Evolutionary conservation across 2,888 invertebrate species (phyloP).

Genomic region (Lepetodrilus schrolli): DNA sequence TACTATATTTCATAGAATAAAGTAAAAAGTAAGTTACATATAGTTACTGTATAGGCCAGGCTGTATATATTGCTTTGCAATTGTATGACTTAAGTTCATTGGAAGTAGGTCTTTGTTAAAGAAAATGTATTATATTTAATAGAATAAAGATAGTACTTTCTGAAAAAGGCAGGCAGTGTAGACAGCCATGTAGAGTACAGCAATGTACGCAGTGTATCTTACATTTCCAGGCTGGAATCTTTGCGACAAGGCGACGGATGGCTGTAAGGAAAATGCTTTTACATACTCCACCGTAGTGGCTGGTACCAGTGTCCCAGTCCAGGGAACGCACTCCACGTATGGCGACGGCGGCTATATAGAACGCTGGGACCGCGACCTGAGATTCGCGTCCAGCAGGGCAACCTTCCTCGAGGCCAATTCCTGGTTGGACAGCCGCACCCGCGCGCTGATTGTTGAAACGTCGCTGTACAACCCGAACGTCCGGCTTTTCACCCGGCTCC

Average conservation of each 20-base stretch:
- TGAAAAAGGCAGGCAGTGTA: too few species aligned
- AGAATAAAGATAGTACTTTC: too few species aligned
- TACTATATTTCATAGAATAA: too few species aligned
- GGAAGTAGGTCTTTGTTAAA: too few species aligned
- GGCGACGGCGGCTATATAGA: conserved; percentile 40
- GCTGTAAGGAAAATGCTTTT: neutral
- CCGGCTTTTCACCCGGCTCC: conserved; percentile 36
- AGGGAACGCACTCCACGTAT: conserved; percentile 33
- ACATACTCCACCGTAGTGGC: neutral
- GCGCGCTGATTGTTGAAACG: conserved; percentile 43
- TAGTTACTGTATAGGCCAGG: too few species aligned
- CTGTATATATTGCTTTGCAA: too few species aligned
- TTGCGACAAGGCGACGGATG: neutral
- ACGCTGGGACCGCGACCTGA: conserved; percentile 33
- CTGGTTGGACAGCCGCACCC: conserved; percentile 48
- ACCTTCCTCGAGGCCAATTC: conserved; percentile 20
- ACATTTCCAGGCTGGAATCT: neutral
- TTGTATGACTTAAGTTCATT: too few species aligned
- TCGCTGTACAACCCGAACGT: conserved; percentile 44
- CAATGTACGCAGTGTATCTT: too few species aligned
- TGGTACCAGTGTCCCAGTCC: conserved; percentile 16
- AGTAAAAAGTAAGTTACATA: too few species aligned
- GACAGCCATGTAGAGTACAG: too few species aligned
- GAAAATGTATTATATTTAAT: too few species aligned
- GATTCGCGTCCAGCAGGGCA: conserved; percentile 27